These are phyloP conservation scores for Etia nguti DNA, from an alignment of 2,113 vertebrate species.

Conservation along the genomic window DNA sequence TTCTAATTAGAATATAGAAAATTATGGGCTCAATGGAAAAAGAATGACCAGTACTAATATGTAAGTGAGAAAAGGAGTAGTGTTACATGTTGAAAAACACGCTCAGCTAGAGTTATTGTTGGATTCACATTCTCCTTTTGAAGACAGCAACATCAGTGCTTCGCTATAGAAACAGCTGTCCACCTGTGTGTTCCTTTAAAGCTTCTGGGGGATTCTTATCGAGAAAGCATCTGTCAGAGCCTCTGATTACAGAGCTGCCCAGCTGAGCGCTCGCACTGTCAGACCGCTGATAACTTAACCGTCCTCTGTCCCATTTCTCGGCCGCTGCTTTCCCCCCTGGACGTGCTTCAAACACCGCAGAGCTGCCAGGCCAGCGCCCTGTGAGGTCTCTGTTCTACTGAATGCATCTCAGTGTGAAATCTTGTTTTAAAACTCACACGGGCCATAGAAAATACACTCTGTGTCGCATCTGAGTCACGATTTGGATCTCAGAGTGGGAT, in stretches of 20 bases:
- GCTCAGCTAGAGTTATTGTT: constrained; percentile 21
- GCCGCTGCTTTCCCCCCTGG: not conserved
- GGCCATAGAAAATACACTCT: constrained; percentile 35
- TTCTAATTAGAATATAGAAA: not conserved
- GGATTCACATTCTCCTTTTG: constrained; percentile 31
- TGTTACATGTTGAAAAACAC: not conserved
- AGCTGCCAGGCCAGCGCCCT: constrained; percentile 37
- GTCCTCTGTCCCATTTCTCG: constrained; percentile 23
- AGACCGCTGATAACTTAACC: constrained; percentile 60
- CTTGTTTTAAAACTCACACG: constrained; percentile 36
- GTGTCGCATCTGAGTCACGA: constrained; percentile 41
- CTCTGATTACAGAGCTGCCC: constrained; percentile 52
- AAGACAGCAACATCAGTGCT: constrained; percentile 8
- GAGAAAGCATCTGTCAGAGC: constrained; percentile 69
- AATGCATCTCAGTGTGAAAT: constrained; percentile 47
- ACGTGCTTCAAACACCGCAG: constrained; percentile 48
- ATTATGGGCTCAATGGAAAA: not conserved
- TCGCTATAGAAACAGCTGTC: constrained; percentile 30
- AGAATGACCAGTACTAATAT: not conserved
- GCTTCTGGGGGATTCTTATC: constrained; percentile 52
- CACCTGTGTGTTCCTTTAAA: constrained; percentile 38
- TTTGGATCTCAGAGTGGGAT: not conserved
- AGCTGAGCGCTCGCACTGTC: constrained; percentile 41
- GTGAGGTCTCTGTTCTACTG: constrained; percentile 67
- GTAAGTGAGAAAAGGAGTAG: not conserved